These are phyloP conservation scores for Eidolon dupreanum DNA, from an alignment of 2,797 vertebrate species.

Conservation along the genomic window DNA sequence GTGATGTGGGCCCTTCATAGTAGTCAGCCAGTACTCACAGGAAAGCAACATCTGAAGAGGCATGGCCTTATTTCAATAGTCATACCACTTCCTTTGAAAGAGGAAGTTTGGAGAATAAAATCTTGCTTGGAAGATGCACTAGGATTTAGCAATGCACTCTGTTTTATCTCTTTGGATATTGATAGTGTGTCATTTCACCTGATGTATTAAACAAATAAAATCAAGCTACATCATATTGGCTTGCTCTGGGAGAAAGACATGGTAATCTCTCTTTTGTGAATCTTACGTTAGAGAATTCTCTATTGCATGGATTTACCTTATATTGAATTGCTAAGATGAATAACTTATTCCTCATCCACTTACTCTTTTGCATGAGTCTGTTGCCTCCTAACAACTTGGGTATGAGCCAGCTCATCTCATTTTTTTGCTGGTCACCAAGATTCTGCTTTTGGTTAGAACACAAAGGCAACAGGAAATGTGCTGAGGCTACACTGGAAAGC, in stretches of 20 bases:
- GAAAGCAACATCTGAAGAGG: neutral
- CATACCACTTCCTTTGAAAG: neutral
- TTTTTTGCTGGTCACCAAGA: neutral
- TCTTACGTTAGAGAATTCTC: slow-evolving; percentile 49
- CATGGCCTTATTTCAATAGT: neutral
- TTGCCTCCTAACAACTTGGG: neutral
- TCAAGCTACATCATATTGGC: neutral
- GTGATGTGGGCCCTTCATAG: neutral
- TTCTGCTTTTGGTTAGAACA: neutral
- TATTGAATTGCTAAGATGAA: slow-evolving; percentile 21
- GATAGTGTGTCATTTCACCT: slow-evolving; percentile 32
- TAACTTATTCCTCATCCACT: neutral
- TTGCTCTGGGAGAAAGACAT: slow-evolving; percentile 17
- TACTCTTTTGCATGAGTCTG: neutral
- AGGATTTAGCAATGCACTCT: slow-evolving; percentile 27
- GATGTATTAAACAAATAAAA: slow-evolving; percentile 55
- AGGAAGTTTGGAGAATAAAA: neutral
- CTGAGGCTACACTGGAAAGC: neutral
- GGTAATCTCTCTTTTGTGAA: slow-evolving; percentile 33
- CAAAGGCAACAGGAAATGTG: neutral
- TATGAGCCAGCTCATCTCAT: neutral
- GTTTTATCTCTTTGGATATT: slow-evolving; percentile 44
- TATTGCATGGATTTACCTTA: neutral
- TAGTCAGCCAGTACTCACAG: neutral
- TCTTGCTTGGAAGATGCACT: neutral